Conservation (phyloP, 2,888 invertebrate species). For the Tubulanus polymorphus region DNA sequence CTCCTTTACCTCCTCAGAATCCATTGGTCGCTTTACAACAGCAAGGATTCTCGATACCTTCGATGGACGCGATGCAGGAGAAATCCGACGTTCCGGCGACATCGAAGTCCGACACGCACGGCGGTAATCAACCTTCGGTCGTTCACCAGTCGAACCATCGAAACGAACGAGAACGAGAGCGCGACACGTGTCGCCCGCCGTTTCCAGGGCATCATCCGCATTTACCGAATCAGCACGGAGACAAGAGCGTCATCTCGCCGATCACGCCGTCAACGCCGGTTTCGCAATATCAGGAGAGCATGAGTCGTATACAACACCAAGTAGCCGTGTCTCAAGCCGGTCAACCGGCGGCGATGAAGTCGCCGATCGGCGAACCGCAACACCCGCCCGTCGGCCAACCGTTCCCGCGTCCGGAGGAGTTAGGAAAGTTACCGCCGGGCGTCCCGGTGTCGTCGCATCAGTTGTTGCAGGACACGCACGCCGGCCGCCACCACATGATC, state of each 20-base stretch:
- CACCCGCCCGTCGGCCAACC: not conserved
- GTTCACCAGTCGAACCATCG: not conserved
- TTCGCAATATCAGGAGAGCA: not conserved
- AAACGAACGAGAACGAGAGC: too few species aligned
- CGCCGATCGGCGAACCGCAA: not conserved
- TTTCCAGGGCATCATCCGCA: not conserved
- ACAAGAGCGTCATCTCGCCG: not conserved
- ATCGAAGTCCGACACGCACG: not conserved
- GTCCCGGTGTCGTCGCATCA: conserved; percentile 2
- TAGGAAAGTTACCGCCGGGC: not conserved
- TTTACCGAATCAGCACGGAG: not conserved
- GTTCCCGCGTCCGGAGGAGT: not conserved
- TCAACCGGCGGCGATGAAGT: not conserved
- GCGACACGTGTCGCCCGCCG: conserved; percentile 1
- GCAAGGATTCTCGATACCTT: not conserved
- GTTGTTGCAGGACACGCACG: conserved; percentile 15
- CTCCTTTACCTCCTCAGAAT: conserved; percentile 1
- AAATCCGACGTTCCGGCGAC: not conserved
- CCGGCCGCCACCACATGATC: conserved; percentile 3
- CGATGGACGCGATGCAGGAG: not conserved
- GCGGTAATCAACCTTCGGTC: not conserved
- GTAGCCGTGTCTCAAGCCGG: not conserved
- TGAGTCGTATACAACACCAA: too few species aligned
- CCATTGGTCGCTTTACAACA: not conserved
- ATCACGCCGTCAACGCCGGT: not conserved